These are phyloP conservation scores for Pterostichus madidus DNA, from an alignment of 2,888 invertebrate genomes.

Conservation along the genomic window DNA sequence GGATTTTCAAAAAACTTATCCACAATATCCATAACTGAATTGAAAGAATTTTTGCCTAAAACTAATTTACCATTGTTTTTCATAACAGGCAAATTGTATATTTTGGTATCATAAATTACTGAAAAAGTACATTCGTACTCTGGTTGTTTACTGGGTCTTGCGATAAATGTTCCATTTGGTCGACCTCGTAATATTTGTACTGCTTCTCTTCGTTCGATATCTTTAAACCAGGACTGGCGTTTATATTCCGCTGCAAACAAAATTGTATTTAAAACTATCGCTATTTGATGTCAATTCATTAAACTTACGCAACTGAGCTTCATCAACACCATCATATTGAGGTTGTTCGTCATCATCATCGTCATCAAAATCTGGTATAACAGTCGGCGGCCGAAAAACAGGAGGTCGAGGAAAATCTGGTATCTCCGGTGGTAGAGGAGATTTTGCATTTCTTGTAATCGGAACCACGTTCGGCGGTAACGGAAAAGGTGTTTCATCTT, in stretches of 20 bases:
- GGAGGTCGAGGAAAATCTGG: neutral
- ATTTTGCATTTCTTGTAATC: constrained; percentile 15
- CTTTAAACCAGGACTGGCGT: constrained; percentile 63
- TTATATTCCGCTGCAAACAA: constrained; percentile 67
- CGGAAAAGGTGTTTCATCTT: constrained; percentile 31
- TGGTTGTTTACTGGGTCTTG: constrained; percentile 67
- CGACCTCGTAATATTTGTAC: constrained; percentile 58
- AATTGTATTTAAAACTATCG: neutral
- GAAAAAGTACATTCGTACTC: constrained; percentile 67
- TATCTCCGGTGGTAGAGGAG: neutral
- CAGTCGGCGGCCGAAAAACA: neutral
- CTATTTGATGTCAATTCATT: no score
- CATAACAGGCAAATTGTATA: constrained; percentile 67
- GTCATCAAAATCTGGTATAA: neutral
- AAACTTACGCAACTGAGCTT: constrained; percentile 47
- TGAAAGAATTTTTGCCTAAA: constrained; percentile 63
- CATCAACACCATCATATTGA: constrained; percentile 54
- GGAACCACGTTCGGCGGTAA: constrained; percentile 24
- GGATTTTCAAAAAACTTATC: constrained; percentile 63
- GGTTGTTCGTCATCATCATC: constrained; percentile 48
- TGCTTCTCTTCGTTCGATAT: constrained; percentile 68
- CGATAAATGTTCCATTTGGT: constrained; percentile 68
- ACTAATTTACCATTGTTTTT: constrained; percentile 47
- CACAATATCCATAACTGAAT: constrained; percentile 67
- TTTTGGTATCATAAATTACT: constrained; percentile 63